phyloP scores from a whole-genome alignment of 2,888 invertebrate species.

The Sphecodes monilicornis region DNA sequence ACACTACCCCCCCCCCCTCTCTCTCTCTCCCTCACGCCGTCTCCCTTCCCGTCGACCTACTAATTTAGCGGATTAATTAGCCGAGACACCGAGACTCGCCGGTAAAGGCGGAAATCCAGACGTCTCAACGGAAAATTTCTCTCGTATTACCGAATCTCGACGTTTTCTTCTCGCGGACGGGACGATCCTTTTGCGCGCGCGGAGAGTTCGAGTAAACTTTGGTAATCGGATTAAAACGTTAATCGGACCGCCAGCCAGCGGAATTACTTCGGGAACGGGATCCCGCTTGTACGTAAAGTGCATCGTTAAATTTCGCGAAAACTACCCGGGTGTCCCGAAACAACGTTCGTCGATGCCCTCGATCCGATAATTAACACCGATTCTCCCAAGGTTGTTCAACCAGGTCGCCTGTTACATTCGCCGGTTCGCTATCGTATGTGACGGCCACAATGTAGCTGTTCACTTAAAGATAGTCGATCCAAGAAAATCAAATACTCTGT shows the following conservation, averaged over 20 bases:
- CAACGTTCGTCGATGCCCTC: slow-evolving; percentile 30
- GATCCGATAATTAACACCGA: slow-evolving; percentile 41
- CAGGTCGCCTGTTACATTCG: neutral
- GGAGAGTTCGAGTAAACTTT: slow-evolving; percentile 60
- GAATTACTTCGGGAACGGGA: slow-evolving; percentile 46
- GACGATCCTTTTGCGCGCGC: slow-evolving; percentile 47
- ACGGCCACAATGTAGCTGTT: no score
- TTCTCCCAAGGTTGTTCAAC: slow-evolving; percentile 29
- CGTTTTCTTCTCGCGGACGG: slow-evolving; percentile 45
- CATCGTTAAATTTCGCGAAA: slow-evolving; percentile 42
- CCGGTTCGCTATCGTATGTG: neutral
- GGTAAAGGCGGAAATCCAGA: slow-evolving; percentile 56
- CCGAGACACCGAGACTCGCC: slow-evolving; percentile 48
- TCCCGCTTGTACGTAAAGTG: slow-evolving; percentile 39
- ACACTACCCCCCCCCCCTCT: slow-evolving; percentile 20
- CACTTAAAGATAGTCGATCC: neutral
- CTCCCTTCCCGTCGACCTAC: slow-evolving; percentile 34
- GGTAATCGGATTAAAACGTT: slow-evolving; percentile 63
- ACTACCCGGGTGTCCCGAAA: slow-evolving; percentile 8
- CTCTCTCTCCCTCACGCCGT: neutral
- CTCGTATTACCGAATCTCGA: slow-evolving; percentile 59
- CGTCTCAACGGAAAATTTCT: slow-evolving; percentile 60
- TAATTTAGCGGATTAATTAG: slow-evolving; percentile 65
- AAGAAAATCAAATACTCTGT: no score
- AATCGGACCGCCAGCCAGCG: slow-evolving; percentile 49